A percentile compares a stretch with the other conserved stretches of the same genome.
These are phyloP conservation scores for Psilanteris sp. DNA, from an alignment of 1,140 invertebrate genomes.

Conservation along the genomic window DNA sequence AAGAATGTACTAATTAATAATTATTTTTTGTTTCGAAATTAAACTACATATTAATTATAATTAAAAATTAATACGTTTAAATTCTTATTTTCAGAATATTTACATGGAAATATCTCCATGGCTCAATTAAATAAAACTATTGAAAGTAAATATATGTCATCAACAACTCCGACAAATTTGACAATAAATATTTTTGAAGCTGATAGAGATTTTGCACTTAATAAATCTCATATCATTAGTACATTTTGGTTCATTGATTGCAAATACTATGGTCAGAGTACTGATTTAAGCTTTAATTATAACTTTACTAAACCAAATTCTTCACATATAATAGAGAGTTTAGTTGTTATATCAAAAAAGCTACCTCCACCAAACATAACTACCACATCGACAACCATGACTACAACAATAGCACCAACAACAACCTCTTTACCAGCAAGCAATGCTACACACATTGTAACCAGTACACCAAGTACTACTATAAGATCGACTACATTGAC, in stretches of 20 bases:
- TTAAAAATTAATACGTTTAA: too few relatives aligned
- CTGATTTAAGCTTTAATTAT: constrained; percentile 82
- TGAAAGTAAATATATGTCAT: constrained; percentile 83
- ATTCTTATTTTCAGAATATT: constrained; percentile 81
- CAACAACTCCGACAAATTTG: constrained; percentile 81
- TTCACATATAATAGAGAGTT: constrained; percentile 84
- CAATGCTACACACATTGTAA: constrained; percentile 33
- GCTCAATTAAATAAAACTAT: constrained; percentile 82
- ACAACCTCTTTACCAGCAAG: constrained; percentile 54
- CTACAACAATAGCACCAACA: constrained; percentile 69
- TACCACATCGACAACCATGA: constrained; percentile 77
- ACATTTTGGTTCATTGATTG: constrained; percentile 91
- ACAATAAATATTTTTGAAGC: constrained; percentile 81
- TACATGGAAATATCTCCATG: constrained; percentile 84
- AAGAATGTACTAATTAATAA: too few relatives aligned
- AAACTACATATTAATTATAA: constrained; percentile 50
- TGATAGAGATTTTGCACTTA: constrained; percentile 82
- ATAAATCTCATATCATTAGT: constrained; percentile 82
- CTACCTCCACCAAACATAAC: constrained; percentile 81
- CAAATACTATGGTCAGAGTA: constrained; percentile 84
- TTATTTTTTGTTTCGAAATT: background rate
- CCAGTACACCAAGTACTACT: constrained; percentile 51
- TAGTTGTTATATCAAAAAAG: constrained; percentile 85
- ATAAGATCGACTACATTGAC: constrained; percentile 55
- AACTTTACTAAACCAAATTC: constrained; percentile 83